Evolutionary conservation across 2,888 invertebrate species (phyloP).

Genomic region (Pristionchus fissidentatus): DNA sequence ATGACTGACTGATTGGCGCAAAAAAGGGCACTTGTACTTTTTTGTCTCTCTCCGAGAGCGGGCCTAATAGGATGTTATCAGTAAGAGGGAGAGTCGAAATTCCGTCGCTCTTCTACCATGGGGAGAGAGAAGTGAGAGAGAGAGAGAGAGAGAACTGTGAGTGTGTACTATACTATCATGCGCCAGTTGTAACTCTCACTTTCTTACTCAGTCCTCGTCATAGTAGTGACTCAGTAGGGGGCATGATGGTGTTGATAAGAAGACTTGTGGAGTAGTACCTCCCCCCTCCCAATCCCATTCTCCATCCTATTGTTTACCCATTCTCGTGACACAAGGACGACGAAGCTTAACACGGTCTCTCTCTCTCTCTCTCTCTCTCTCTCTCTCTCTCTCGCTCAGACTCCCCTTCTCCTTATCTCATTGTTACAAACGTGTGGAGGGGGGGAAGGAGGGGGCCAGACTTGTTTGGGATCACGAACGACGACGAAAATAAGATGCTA

Average conservation of each 20-base stretch:
- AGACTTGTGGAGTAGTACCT: background rate
- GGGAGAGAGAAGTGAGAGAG: background rate
- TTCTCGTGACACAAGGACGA: background rate
- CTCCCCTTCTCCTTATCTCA: constrained; percentile 11
- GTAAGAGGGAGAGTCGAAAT: background rate
- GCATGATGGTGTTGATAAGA: background rate
- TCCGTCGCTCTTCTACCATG: background rate
- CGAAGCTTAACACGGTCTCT: constrained; percentile 21
- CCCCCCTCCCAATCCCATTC: background rate
- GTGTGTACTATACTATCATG: constrained; percentile 11
- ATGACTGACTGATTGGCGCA: background rate
- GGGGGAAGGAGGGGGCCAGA: constrained; percentile 20
- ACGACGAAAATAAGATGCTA: background rate
- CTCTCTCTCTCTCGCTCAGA: background rate
- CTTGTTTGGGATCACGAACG: background rate
- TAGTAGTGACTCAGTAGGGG: background rate
- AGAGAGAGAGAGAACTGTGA: background rate
- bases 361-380: constrained; percentile 6
- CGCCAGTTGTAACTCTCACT: background rate
- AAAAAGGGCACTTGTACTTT: background rate
- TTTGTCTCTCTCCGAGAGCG: background rate
- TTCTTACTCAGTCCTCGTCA: background rate
- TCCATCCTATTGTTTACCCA: background rate
- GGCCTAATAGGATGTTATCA: constrained; percentile 15
- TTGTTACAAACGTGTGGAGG: constrained; percentile 1